Evolutionary conservation across 2,888 invertebrate species (phyloP).

Genomic region (Caenorhabditis auriculariae): DNA sequence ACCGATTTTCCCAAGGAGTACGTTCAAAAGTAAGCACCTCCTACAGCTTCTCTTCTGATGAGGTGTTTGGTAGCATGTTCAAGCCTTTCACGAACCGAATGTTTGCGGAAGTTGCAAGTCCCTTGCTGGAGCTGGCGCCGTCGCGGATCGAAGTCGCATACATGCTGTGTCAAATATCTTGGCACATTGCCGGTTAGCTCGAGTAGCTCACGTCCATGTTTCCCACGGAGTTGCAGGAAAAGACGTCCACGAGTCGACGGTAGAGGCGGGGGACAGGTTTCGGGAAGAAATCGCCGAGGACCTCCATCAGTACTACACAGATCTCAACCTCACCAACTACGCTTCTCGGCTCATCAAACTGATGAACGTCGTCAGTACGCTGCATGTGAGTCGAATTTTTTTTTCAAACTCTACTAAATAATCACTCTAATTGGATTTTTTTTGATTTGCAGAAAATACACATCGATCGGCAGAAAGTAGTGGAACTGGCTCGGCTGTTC

Average conservation of each 20-base stretch:
- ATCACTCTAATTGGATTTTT: too few species aligned
- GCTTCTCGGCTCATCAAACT: slow-evolving; percentile 37
- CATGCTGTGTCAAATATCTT: slow-evolving; percentile 35
- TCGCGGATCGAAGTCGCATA: slow-evolving; percentile 27
- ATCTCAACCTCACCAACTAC: slow-evolving; percentile 30
- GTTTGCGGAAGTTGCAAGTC: slow-evolving; percentile 24
- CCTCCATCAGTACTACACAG: slow-evolving; percentile 30
- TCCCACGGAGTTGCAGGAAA: slow-evolving; percentile 12
- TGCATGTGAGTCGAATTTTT: slow-evolving; percentile 16
- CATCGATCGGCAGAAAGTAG: slow-evolving; percentile 14
- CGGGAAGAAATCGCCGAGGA: slow-evolving; percentile 26
- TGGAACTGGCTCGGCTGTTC: slow-evolving; percentile 25
- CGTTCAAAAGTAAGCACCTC: slow-evolving; percentile 3
- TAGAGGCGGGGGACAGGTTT: slow-evolving; percentile 20
- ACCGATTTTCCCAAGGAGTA: slow-evolving; percentile 13
- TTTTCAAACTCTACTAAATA: not conserved
- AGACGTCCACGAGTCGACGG: slow-evolving; percentile 13
- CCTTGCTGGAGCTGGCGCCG: slow-evolving; percentile 25
- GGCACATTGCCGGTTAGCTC: slow-evolving; percentile 27
- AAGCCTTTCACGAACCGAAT: slow-evolving; percentile 18
- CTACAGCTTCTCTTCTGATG: not conserved
- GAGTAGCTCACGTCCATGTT: not conserved
- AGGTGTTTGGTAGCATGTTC: slow-evolving; percentile 21
- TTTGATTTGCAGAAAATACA: slow-evolving; percentile 16
- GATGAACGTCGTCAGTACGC: slow-evolving; percentile 33